A percentile compares a stretch with the other conserved stretches of the same genome.
Evolutionary conservation across 2,797 vertebrate genomes (phyloP).

Genomic region (Eutrigla gurnardus): DNA sequence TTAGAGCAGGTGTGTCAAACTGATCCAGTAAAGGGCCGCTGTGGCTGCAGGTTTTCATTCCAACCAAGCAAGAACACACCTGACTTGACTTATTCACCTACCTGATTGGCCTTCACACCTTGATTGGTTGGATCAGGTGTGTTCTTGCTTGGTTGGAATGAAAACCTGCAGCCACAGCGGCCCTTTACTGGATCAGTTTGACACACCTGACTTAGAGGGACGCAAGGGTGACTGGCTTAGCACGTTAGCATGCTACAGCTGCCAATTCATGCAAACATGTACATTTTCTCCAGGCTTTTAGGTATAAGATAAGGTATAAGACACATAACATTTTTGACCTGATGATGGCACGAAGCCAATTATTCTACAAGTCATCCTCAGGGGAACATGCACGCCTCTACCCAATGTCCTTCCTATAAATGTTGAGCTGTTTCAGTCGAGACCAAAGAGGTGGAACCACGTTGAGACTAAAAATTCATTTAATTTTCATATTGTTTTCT

Average conservation of each 20-base stretch:
- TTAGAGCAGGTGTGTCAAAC: too few species aligned
- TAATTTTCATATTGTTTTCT: conserved; percentile 39
- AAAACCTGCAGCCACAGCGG: too few species aligned
- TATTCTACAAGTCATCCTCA: neutral
- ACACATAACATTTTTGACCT: neutral
- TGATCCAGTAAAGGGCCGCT: too few species aligned
- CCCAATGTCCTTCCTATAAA: neutral
- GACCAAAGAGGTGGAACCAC: neutral
- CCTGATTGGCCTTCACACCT: too few species aligned
- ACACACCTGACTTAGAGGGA: conserved; percentile 2
- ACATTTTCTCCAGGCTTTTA: neutral
- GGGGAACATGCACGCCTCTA: neutral
- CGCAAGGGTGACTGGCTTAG: neutral
- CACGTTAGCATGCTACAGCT: neutral
- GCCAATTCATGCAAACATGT: neutral
- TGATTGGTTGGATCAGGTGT: too few species aligned
- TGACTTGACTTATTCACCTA: too few species aligned
- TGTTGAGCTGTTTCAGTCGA: neutral
- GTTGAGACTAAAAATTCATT: conserved; percentile 9
- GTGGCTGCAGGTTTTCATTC: too few species aligned
- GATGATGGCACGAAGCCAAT: neutral
- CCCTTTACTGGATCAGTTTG: too few species aligned
- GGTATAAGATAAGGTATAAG: neutral
- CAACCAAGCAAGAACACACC: too few species aligned
- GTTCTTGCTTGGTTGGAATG: too few species aligned